Percentiles rank a stretch among this genome's conserved stretches.
Conservation (phyloP, 2,113 vertebrate species). For the Notothenia coriiceps region DNA sequence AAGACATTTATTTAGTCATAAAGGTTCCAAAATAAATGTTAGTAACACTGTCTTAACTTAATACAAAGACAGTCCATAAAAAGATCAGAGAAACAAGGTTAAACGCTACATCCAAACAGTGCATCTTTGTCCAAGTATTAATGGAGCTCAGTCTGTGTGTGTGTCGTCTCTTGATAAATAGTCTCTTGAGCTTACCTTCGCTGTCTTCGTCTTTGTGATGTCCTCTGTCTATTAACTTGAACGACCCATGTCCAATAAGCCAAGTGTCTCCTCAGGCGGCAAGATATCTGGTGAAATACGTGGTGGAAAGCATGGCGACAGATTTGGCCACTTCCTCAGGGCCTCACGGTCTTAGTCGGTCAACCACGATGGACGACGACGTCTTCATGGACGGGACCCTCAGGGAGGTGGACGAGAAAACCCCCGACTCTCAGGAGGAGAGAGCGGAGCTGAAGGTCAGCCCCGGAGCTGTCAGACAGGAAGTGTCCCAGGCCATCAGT, state of each 20-base stretch:
- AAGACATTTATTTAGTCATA: not conserved
- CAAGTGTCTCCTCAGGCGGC: constrained; percentile 90
- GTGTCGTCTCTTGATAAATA: not conserved
- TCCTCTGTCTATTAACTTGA: constrained; percentile 81
- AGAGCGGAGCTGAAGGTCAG: constrained; percentile 79
- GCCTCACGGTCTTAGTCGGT: constrained; percentile 81
- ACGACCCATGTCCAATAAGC: constrained; percentile 91
- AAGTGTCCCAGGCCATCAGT: constrained; percentile 84
- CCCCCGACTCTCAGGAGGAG: constrained; percentile 89
- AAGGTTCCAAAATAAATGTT: too few relatives aligned
- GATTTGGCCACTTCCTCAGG: constrained; percentile 85
- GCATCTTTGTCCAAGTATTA: constrained; percentile 9
- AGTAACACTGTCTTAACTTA: too few relatives aligned
- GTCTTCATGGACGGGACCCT: constrained; percentile 85
- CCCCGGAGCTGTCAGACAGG: constrained; percentile 82
- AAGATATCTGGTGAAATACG: constrained; percentile 85
- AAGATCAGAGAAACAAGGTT: not conserved
- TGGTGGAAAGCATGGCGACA: constrained; percentile 86
- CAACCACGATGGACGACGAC: constrained; percentile 87
- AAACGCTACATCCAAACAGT: not conserved
- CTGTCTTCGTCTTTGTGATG: constrained; percentile 31
- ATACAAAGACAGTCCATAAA: too few relatives aligned
- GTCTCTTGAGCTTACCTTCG: constrained; percentile 12
- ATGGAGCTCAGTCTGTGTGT: constrained; percentile 4
- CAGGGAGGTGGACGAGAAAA: constrained; percentile 86